Evolutionary conservation across 2,113 vertebrate species (phyloP).

Genomic region (Ardeotis arabs): DNA sequence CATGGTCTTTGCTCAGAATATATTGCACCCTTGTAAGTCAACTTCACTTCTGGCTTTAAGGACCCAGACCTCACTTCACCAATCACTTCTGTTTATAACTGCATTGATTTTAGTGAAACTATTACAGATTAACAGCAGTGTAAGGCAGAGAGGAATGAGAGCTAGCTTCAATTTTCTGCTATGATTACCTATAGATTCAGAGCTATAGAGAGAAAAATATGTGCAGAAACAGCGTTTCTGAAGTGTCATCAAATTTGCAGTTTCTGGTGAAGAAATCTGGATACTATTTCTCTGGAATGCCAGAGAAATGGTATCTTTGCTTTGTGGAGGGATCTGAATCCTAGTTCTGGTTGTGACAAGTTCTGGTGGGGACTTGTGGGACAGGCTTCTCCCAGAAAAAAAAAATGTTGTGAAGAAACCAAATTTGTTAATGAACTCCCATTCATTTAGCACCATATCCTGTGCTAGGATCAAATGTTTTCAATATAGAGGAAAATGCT

Average conservation of each 20-base stretch:
- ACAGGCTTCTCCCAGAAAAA: background rate
- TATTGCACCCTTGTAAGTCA: background rate
- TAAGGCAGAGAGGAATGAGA: background rate
- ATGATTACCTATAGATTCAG: background rate
- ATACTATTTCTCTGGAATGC: background rate
- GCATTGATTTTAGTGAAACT: background rate
- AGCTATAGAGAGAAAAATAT: background rate
- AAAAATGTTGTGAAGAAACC: background rate
- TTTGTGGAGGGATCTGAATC: background rate
- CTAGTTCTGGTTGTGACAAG: background rate
- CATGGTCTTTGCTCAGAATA: background rate
- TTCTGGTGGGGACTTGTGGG: background rate
- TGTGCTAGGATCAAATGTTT: background rate
- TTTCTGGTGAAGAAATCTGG: background rate
- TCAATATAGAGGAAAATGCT: background rate
- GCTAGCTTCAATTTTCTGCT: background rate
- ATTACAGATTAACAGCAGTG: background rate
- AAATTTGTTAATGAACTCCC: background rate
- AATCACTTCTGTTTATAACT: background rate
- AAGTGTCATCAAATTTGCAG: background rate
- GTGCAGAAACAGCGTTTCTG: background rate
- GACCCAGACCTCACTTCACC: background rate
- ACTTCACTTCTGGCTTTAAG: background rate
- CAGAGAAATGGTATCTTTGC: background rate
- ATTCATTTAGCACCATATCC: background rate